Base-by-base conservation (phyloP, 2,113 vertebrate genomes). In the Antechinus stuartii region DNA sequence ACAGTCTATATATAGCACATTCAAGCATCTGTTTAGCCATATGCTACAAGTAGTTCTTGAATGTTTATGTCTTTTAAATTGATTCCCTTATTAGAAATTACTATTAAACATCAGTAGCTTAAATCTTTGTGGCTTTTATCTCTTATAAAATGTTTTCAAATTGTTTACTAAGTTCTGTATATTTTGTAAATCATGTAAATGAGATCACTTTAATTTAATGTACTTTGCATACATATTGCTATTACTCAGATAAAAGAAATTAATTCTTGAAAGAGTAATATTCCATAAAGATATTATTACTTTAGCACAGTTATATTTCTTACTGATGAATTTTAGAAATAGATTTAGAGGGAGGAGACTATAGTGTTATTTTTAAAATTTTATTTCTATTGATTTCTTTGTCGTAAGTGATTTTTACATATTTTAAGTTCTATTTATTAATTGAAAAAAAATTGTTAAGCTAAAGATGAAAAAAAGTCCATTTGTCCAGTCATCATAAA, bases 11-110 rank as follows among this genome's bases (percentile, higher is more conserved):
- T 95, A 92, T 90, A 23, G 26, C 0, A 2, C 56, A 57, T 94
- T 96, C 95, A 94, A 97, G 42, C 91, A 96, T 96, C 95, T 97
- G 84, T 96, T 97, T 93, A 95, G 42, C 90, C 94, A 97, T 92
- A 95, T 97, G 92, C 35, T 97, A 90, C 11, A 94, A 55, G 9
- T 94, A 76, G 50, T 96, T 95, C 42, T 68, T 96, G 35, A 92
- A 46, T 92, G 49, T 68, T 94, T 96, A 16, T 91, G 52, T 91
- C 50, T 95, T 47, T 94, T 19, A 91, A 95, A 23, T 35, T 11
- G 22, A 54, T 96, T 0, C 0, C 90, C 3, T 26, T 90, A 8
- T 91, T 95, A 90, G 76, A 95, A 95, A 89, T 93, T 96, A 90
- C 1, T 94, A 1, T 92, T 54, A 92, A 91, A 93, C 7, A 47